Evolutionary conservation across 2,888 invertebrate genomes (phyloP).

Genomic region (Agapetus fuscipes): DNA sequence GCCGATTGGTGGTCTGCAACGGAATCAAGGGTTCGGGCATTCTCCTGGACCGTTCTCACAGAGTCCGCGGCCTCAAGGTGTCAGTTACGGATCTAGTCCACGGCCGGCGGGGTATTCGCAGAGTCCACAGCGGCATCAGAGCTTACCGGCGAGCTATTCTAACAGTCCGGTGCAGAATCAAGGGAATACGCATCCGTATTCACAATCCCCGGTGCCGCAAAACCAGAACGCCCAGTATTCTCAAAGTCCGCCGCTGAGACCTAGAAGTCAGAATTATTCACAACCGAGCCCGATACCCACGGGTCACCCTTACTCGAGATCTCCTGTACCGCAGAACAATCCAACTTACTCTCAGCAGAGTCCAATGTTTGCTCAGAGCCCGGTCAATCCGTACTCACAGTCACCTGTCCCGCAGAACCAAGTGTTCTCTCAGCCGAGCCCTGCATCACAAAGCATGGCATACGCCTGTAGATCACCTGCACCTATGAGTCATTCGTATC

Average conservation of each 20-base stretch:
- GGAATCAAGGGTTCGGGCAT: constrained; percentile 17
- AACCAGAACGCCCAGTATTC: constrained; percentile 18
- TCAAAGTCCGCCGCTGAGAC: constrained; percentile 21
- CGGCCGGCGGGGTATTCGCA: constrained; percentile 33
- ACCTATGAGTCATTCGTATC: constrained; percentile 19
- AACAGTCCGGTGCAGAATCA: constrained; percentile 29
- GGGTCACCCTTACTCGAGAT: constrained; percentile 30
- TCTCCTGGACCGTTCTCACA: constrained; percentile 26
- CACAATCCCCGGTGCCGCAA: constrained; percentile 20
- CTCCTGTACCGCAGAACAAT: constrained; percentile 24
- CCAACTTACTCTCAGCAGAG: constrained; percentile 22
- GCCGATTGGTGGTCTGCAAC: constrained; percentile 13
- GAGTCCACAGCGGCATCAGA: constrained; percentile 21
- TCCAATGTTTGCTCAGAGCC: constrained; percentile 21
- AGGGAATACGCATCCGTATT: constrained; percentile 26
- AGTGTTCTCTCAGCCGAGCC: constrained; percentile 24
- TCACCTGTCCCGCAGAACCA: constrained; percentile 23
- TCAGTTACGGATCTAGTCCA: constrained; percentile 36
- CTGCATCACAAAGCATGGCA: constrained; percentile 17
- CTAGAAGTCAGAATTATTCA: constrained; percentile 24
- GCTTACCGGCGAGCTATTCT: constrained; percentile 14
- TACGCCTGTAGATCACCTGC: constrained; percentile 22
- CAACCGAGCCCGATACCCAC: constrained; percentile 23
- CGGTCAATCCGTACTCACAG: constrained; percentile 20
- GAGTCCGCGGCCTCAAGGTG: constrained; percentile 29